phyloP scores from a whole-genome alignment of 2,113 vertebrate genomes.

The Hypomesus transpacificus region DNA sequence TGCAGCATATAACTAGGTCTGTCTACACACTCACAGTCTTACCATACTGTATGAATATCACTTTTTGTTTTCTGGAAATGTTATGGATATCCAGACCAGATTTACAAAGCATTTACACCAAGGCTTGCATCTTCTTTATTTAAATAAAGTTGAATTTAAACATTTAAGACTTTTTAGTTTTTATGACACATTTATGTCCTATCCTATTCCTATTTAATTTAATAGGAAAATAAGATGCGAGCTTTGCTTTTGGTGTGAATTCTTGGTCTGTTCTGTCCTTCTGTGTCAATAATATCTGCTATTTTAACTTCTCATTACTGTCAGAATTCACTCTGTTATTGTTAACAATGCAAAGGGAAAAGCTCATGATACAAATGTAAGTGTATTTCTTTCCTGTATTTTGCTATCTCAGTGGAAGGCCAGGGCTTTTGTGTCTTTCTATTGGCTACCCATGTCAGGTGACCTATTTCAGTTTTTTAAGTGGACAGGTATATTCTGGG shows the following conservation, averaged over 20 bases:
- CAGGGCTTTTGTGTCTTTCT: slow-evolving; percentile 18
- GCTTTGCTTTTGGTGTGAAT: too few relatives aligned
- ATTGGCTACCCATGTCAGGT: slow-evolving; percentile 24
- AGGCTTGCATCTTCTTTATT: too few relatives aligned
- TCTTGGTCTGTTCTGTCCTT: too few relatives aligned
- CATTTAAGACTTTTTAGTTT: too few relatives aligned
- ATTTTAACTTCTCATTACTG: slow-evolving; percentile 26
- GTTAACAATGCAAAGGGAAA: slow-evolving; percentile 31
- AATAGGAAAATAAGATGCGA: too few relatives aligned
- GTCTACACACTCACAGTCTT: slow-evolving; percentile 23
- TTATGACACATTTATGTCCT: too few relatives aligned
- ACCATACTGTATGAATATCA: slow-evolving; percentile 18
- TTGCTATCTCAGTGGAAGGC: slow-evolving; percentile 23
- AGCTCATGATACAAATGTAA: slow-evolving; percentile 30
- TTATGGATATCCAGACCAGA: too few relatives aligned
- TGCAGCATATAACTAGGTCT: slow-evolving; percentile 13
- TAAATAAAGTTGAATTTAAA: too few relatives aligned
- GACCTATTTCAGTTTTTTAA: slow-evolving; percentile 34
- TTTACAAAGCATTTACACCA: too few relatives aligned
- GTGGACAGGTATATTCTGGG: slow-evolving; percentile 11
- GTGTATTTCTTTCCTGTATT: neutral
- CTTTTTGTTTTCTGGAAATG: slow-evolving; percentile 1
- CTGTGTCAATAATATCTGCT: neutral
- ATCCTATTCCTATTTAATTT: too few relatives aligned
- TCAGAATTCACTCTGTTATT: slow-evolving; percentile 26